These are phyloP conservation scores for Epicampocera succincta DNA, from an alignment of 2,888 invertebrate species.

Conservation along the genomic window DNA sequence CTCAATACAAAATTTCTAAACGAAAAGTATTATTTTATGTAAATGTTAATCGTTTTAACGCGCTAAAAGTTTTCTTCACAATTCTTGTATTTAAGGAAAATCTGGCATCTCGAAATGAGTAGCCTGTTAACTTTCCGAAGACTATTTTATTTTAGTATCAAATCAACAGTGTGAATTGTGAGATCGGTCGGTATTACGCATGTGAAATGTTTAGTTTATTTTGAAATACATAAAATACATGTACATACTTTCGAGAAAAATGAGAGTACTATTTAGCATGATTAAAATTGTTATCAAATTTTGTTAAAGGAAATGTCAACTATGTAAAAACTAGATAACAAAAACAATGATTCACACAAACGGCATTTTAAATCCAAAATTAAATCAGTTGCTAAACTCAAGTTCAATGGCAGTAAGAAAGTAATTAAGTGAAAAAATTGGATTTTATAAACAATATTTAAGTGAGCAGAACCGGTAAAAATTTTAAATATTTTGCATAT, in stretches of 20 bases:
- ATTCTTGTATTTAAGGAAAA: neutral
- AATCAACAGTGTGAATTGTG: constrained; percentile 40
- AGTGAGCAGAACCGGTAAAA: neutral
- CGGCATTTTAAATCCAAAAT: constrained; percentile 7
- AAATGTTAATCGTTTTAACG: no score
- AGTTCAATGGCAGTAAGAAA: neutral
- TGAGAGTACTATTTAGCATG: neutral
- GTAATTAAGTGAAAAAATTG: no score
- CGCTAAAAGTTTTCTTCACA: no score
- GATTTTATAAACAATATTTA: neutral
- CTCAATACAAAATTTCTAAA: no score
- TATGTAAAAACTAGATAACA: neutral
- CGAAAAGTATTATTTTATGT: no score
- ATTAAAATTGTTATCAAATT: constrained; percentile 11
- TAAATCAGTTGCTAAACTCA: constrained; percentile 8
- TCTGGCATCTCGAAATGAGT: constrained; percentile 39
- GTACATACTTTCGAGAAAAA: neutral
- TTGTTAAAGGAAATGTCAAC: constrained; percentile 25
- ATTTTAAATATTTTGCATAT: no score
- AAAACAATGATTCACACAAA: constrained; percentile 37
- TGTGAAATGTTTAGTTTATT: neutral
- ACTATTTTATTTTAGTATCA: constrained; percentile 49
- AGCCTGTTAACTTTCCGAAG: constrained; percentile 17
- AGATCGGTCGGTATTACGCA: constrained; percentile 18
- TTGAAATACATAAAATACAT: neutral